phyloP scores from a whole-genome alignment of 2,888 invertebrate genomes.

The Lasius platythorax region DNA sequence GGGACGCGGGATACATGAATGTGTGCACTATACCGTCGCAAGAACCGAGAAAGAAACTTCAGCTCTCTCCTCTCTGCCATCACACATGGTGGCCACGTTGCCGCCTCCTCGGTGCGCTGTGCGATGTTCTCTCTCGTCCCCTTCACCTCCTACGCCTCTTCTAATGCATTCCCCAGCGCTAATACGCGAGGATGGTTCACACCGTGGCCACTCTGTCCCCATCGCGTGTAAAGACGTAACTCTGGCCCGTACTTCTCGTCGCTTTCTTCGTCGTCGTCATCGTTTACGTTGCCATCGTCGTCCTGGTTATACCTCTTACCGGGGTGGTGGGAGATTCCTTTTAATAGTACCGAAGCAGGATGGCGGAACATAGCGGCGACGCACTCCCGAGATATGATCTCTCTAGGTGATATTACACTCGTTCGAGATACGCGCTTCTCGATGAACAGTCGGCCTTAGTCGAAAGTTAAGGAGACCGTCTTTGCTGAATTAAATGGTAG shows the following conservation, averaged over 20 bases:
- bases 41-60: constrained; percentile 77
- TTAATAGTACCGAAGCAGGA: constrained; percentile 69
- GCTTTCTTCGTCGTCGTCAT: constrained; percentile 19
- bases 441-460: neutral
- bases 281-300: constrained; percentile 36
- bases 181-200: constrained; percentile 76
- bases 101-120: constrained; percentile 77
- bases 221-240: constrained; percentile 79
- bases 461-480: neutral
- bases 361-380: constrained; percentile 55
- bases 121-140: constrained; percentile 59
- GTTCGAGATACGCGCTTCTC: neutral
- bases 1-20: constrained; percentile 43
- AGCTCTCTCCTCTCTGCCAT: constrained; percentile 70
- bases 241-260: constrained; percentile 52
- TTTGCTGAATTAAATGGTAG: neutral
- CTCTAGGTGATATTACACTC: constrained; percentile 60
- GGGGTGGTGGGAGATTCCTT: constrained; percentile 64
- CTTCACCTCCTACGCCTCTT: constrained; percentile 69
- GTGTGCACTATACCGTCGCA: constrained; percentile 69
- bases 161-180: constrained; percentile 82
- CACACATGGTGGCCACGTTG: constrained; percentile 84
- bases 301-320: constrained; percentile 47
- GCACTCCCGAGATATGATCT: constrained; percentile 57
- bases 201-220: constrained; percentile 75